phyloP scores from a whole-genome alignment of 2,888 invertebrate genomes.

The Eremobia ochroleuca region DNA sequence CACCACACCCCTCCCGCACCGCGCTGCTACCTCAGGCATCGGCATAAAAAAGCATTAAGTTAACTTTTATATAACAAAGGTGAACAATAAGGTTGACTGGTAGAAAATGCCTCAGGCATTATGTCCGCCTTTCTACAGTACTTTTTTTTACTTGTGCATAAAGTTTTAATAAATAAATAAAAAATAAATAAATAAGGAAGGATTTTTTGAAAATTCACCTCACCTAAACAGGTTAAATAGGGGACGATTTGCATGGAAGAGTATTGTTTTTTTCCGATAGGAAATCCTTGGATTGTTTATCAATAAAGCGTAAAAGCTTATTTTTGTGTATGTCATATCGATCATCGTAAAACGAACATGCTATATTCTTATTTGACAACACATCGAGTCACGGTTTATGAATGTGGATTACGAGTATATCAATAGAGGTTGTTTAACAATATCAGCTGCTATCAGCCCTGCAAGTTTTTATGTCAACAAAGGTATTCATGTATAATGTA shows the following conservation, averaged over 20 bases:
- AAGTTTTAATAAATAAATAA: too few species aligned
- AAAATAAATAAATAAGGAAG: too few species aligned
- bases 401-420: conserved; percentile 26
- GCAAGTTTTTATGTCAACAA: conserved; percentile 28
- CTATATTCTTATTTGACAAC: background rate
- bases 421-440: conserved; percentile 16
- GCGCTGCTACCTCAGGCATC: too few species aligned
- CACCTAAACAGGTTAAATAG: background rate
- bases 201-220: background rate
- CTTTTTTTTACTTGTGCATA: too few species aligned
- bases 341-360: background rate
- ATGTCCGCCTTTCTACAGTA: too few species aligned
- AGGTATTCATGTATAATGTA: conserved; percentile 4
- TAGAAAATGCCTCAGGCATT: too few species aligned
- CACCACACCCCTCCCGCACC: too few species aligned
- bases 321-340: background rate
- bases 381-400: background rate
- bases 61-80: too few species aligned
- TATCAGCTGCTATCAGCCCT: conserved; percentile 27
- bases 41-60: too few species aligned
- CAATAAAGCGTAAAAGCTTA: background rate
- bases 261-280: background rate
- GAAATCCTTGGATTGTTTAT: background rate
- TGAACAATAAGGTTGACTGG: too few species aligned
- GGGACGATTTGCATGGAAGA: background rate